These are phyloP conservation scores for Macrostomum cliftonense DNA, from an alignment of 2,888 invertebrate genomes.

Conservation along the genomic window DNA sequence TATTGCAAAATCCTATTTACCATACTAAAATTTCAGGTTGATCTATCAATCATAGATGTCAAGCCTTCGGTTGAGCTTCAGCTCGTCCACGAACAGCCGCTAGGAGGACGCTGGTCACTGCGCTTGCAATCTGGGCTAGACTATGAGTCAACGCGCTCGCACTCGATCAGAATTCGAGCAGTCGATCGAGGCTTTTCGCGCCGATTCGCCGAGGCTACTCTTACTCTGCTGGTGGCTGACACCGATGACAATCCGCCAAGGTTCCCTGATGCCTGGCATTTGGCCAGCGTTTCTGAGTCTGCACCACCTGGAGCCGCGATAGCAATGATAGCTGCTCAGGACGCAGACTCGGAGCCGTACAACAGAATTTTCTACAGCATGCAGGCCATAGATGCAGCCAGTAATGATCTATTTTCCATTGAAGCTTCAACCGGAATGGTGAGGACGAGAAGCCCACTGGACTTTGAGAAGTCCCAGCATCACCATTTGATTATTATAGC, in stretches of 20 bases:
- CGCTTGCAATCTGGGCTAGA: no score
- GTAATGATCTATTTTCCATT: constrained; percentile 49
- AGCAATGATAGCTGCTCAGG: constrained; percentile 43
- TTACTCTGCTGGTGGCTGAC: constrained; percentile 59
- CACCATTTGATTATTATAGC: constrained; percentile 10
- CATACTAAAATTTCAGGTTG: no score
- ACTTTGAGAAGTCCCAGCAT: constrained; percentile 23
- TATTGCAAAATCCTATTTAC: no score
- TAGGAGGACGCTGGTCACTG: no score
- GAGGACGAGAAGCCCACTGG: constrained; percentile 53
- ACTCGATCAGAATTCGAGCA: no score
- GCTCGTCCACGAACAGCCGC: no score
- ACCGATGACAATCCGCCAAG: constrained; percentile 35
- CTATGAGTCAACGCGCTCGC: no score
- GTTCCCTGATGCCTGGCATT: constrained; percentile 46
- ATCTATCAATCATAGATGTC: no score
- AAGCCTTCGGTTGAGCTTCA: no score
- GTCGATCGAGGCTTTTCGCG: constrained; percentile 33
- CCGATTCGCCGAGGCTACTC: constrained; percentile 55
- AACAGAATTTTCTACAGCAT: constrained; percentile 75
- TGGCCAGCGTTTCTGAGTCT: constrained; percentile 23
- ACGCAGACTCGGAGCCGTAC: constrained; percentile 67
- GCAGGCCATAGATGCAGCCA: constrained; percentile 41
- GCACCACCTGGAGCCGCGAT: constrained; percentile 18
- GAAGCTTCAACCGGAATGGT: constrained; percentile 84